Base-by-base conservation (phyloP, 2,113 vertebrate genomes). In the Anser brachyrhynchus region DNA sequence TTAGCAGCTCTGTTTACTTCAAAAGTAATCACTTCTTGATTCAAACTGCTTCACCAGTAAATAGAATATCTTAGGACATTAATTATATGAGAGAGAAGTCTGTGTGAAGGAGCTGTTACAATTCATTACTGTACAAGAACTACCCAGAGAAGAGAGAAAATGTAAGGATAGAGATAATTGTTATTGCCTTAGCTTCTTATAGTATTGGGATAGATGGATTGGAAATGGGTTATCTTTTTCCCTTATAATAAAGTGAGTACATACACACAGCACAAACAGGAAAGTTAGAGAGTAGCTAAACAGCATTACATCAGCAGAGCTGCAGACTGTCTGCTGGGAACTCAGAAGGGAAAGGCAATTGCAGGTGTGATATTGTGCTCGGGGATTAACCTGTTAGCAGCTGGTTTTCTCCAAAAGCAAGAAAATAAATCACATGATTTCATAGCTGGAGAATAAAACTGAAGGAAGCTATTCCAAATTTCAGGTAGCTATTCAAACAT, bases 61-160 rank as follows among this genome's bases (percentile, higher is more conserved):
- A 98, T 98, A 98, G 97, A 98, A 97, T 98, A 98, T 98, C 97
- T 98, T 97, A 98, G 97, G 97, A 98, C 97, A 98, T 98, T 98
- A 98, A 98, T 98, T 98, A 98, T 97, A 97, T 96, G 96, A 96
- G 84, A 97, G 94, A 97, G 97, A 98, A 97, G 96, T 97, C 97
- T 97, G 91, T 97, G 97, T 97, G 96, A 98, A 98, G 94, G 88
- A 98, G 96, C 97, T 97, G 97, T 97, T 98, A 97, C 98, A 98
- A 98, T 98, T 98, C 98, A 98, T 98, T 98, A 98, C 97, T 98
- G 97, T 98, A 98, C 86, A 97, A 97, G 97, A 97, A 97, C 97
- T 97, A 98, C 93, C 96, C 95, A 96, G 95, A 97, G 97, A 97
- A 95, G 95, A 97, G 96, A 98, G 97, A 97, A 98, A 97, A 98